Evolutionary conservation across 2,797 vertebrate species (phyloP).

Genomic region (Hydrophis major): DNA sequence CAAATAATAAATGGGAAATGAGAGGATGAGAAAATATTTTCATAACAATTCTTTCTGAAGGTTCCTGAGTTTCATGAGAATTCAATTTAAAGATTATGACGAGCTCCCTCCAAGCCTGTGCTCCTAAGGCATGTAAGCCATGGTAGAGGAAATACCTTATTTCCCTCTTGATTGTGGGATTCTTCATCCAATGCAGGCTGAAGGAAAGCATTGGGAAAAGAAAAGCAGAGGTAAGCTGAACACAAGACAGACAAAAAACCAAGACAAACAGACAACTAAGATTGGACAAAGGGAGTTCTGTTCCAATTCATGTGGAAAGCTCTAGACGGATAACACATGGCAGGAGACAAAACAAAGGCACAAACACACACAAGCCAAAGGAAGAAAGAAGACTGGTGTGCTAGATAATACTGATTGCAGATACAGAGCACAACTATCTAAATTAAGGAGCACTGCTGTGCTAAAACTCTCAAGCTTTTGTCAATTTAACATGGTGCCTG

Average conservation of each 20-base stretch:
- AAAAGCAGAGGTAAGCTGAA: conserved; percentile 52
- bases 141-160: conserved; percentile 62
- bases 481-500: background rate
- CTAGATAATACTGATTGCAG: background rate
- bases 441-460: background rate
- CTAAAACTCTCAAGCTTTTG: background rate
- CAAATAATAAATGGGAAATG: background rate
- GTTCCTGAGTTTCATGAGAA: background rate
- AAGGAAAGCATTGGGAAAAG: conserved; percentile 53
- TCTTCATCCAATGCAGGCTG: conserved; percentile 67
- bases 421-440: background rate
- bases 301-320: background rate
- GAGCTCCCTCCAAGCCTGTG: background rate
- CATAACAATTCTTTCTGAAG: background rate
- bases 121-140: conserved; percentile 31
- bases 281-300: background rate
- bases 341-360: background rate
- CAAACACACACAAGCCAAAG: background rate
- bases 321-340: background rate
- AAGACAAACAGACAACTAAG: conserved; percentile 1
- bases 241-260: conserved; percentile 34
- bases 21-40: background rate
- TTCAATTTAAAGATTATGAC: background rate
- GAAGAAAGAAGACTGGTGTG: background rate
- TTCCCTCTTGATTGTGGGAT: conserved; percentile 64